phyloP scores from a whole-genome alignment of 1,140 invertebrate species.

The Oncopodura yosiiana region DNA sequence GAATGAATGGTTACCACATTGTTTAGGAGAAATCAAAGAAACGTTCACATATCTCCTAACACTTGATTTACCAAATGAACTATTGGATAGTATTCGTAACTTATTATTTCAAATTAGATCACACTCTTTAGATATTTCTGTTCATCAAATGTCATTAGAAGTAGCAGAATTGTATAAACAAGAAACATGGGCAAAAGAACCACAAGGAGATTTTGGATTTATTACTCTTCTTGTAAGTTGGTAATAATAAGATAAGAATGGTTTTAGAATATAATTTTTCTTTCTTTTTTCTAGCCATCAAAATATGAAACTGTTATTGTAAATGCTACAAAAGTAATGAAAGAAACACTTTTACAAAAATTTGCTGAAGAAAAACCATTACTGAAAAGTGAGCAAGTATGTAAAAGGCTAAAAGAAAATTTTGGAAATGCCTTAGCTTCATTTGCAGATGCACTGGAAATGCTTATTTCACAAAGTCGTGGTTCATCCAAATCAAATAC shows the following conservation, averaged over 20 bases:
- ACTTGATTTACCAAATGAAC: slow-evolving; percentile 68
- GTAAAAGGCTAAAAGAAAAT: slow-evolving; percentile 12
- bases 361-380: slow-evolving; percentile 61
- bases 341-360: slow-evolving; percentile 67
- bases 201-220: slow-evolving; percentile 65
- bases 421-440: slow-evolving; percentile 24
- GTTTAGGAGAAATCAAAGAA: slow-evolving; percentile 58
- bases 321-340: slow-evolving; percentile 71
- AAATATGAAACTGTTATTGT: slow-evolving; percentile 70
- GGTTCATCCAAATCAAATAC: slow-evolving; percentile 5
- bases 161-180: slow-evolving; percentile 63
- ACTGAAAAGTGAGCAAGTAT: slow-evolving; percentile 43
- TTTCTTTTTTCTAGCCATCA: slow-evolving; percentile 53
- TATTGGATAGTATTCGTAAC: slow-evolving; percentile 68
- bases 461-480: slow-evolving; percentile 30
- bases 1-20: slow-evolving; percentile 65
- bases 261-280: not conserved
- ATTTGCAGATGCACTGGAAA: slow-evolving; percentile 31
- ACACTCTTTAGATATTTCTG: slow-evolving; percentile 72
- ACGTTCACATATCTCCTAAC: slow-evolving; percentile 58
- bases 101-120: slow-evolving; percentile 79
- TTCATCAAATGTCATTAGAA: slow-evolving; percentile 71
- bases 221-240: slow-evolving; percentile 65
- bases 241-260: not conserved
- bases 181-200: slow-evolving; percentile 81